Percentiles rank a stretch among this genome's conserved stretches.
Conservation (phyloP, 2,113 vertebrate genomes). For the Eurystomus gularis region DNA sequence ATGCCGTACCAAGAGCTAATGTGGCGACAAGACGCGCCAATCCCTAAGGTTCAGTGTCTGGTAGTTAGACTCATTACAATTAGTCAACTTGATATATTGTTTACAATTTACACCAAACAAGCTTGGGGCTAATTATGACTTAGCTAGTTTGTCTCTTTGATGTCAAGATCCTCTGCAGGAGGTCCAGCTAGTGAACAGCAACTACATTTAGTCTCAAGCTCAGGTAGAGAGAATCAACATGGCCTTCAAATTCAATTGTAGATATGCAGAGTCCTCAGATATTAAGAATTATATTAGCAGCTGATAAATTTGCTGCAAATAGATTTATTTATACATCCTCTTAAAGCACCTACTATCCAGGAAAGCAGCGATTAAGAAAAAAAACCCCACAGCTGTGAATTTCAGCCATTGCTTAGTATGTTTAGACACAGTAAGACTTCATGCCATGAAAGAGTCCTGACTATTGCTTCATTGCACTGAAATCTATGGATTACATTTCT, state of each 20-base stretch:
- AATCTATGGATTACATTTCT: background rate
- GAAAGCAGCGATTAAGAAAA: background rate
- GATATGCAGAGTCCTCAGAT: background rate
- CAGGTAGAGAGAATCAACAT: constrained; percentile 22
- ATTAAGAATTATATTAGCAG: background rate
- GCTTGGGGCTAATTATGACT: constrained; percentile 66
- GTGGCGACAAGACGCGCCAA: background rate
- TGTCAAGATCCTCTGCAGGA: constrained; percentile 56
- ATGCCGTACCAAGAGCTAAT: background rate
- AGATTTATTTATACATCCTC: background rate
- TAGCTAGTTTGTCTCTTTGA: constrained; percentile 67
- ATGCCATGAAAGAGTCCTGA: background rate
- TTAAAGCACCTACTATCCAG: background rate
- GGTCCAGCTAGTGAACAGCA: constrained; percentile 10
- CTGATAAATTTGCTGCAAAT: background rate
- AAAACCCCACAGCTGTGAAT: background rate
- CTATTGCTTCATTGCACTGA: background rate
- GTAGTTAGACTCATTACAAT: constrained; percentile 64
- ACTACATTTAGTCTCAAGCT: background rate
- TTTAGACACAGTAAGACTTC: background rate
- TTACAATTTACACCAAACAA: constrained; percentile 69
- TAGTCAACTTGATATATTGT: constrained; percentile 73
- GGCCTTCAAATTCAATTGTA: background rate
- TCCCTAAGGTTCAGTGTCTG: constrained; percentile 45
- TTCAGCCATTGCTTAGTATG: background rate